Evolutionary conservation across 2,113 vertebrate genomes (phyloP), one percentile per base, ranked within the genome.

Genomic region (Manacus vitellinus): DNA sequence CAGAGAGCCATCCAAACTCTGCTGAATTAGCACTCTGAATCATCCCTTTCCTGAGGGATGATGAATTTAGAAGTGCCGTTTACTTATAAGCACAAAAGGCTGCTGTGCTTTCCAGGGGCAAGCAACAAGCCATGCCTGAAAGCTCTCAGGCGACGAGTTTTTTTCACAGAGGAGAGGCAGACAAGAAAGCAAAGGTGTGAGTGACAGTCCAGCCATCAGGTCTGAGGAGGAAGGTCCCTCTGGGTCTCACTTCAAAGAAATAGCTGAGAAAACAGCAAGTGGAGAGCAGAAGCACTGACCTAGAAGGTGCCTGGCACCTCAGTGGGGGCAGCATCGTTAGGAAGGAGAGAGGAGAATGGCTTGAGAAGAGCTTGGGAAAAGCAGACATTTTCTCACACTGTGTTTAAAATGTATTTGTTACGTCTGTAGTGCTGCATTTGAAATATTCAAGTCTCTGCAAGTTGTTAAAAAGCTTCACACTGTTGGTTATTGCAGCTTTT

Each of bases 321-420:
- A 47, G 21, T 9, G 5, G 49, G 51, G 27, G 44, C 28, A 58
- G 17, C 0, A 1, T n/a, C 0, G 0, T 28, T 56, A 37, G 62
- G 35, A 86, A 91, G 11, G 18, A 80, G 35, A 72, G 10, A 30
- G n/a, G 6, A 85, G 12, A 47, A 68, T 10, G 41, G 28, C n/a
- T 59, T 75, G 18, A 63, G 35, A 84, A 70, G 72, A 66, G 23
- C n/a, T 23, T 63, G 31, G n/a, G 22, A 52, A 52, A 61, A 86
- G 25, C 37, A 79, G 41, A 58, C 30, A 19, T 14, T 67, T 71
- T 72, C 65, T 90, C 41, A 43, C 19, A 14, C 13, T 33, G 8
- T 63, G 18, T 72, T 94, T 78, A 72, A 74, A 24, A 51, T 14
- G 27, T 59, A 31, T 41, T 55, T 51, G 31, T 14, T 86, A 17